These are phyloP conservation scores for Anastrepha obliqua DNA, from an alignment of 1,140 invertebrate genomes.

Conservation along the genomic window DNA sequence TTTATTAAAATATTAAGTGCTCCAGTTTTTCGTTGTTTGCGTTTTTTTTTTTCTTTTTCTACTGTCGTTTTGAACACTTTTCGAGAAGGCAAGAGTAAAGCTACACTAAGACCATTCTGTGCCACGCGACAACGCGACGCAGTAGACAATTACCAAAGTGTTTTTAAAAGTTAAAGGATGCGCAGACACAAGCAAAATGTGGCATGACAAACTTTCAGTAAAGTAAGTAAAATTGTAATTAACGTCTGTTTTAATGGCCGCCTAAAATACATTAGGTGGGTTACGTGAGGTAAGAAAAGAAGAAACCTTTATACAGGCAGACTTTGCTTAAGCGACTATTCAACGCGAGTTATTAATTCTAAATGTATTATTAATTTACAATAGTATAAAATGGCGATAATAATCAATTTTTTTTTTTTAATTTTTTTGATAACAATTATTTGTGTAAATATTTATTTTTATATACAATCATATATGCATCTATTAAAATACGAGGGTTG, in stretches of 20 bases:
- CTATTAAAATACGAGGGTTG: too few relatives aligned
- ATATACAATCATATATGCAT: too few relatives aligned
- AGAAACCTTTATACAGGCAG: too few relatives aligned
- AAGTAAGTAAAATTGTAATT: constrained; percentile 52
- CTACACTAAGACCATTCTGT: not conserved
- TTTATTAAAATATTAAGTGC: constrained; percentile 50
- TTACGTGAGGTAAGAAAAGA: not conserved
- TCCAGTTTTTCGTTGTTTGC: not conserved
- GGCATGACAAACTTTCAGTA: not conserved
- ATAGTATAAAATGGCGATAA: too few relatives aligned
- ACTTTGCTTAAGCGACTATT: too few relatives aligned
- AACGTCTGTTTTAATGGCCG: constrained; percentile 1
- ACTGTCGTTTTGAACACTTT: not conserved
- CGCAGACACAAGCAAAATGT: not conserved
- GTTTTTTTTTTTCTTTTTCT: not conserved
- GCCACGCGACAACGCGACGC: constrained; percentile 1
- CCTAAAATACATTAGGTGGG: not conserved
- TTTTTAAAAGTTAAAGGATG: constrained; percentile 38
- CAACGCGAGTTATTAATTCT: too few relatives aligned
- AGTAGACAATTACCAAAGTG: constrained; percentile 46
- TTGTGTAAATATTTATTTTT: too few relatives aligned
- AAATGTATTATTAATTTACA: too few relatives aligned
- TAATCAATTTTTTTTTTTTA: too few relatives aligned
- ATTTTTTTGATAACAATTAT: too few relatives aligned
- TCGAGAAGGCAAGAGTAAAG: not conserved